A percentile compares a stretch with the other conserved stretches of the same genome.
phyloP scores from a whole-genome alignment of 2,888 invertebrate species.

The Nephrotoma guestfalica region DNA sequence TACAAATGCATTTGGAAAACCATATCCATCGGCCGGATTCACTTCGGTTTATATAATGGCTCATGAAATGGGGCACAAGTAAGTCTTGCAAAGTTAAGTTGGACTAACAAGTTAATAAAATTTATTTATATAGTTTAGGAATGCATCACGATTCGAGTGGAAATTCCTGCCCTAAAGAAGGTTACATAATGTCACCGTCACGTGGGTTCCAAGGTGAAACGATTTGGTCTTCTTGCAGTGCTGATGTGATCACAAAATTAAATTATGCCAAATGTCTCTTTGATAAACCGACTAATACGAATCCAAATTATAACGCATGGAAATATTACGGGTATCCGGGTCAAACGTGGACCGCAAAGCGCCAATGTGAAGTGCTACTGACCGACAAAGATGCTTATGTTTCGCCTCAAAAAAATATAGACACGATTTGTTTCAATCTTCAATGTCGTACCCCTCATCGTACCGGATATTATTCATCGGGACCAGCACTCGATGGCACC shows the following conservation, averaged over 20 bases:
- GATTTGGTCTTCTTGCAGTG: conserved; percentile 63
- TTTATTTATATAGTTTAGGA: conserved; percentile 41
- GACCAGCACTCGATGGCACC: conserved; percentile 72
- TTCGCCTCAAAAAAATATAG: conserved; percentile 28
- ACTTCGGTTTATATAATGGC: conserved; percentile 69
- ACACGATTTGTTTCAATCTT: conserved; percentile 46
- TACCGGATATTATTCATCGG: conserved; percentile 59
- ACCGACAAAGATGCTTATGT: conserved; percentile 50
- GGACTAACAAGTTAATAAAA: background rate
- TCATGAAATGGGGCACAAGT: conserved; percentile 77
- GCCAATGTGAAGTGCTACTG: conserved; percentile 52
- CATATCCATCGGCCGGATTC: conserved; percentile 72
- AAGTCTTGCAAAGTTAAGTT: conserved; percentile 21
- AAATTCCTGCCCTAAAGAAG: conserved; percentile 58
- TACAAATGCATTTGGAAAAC: conserved; percentile 54
- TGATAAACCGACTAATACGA: conserved; percentile 38
- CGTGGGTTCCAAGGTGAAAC: conserved; percentile 64
- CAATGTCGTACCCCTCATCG: conserved; percentile 58
- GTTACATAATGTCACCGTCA: conserved; percentile 70
- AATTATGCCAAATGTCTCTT: conserved; percentile 51
- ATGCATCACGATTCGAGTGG: conserved; percentile 68
- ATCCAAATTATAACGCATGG: conserved; percentile 42
- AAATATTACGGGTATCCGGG: conserved; percentile 51
- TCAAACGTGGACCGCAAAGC: conserved; percentile 52
- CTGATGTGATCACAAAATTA: conserved; percentile 43